Base-by-base conservation (phyloP, 1,140 invertebrate genomes). In the Tigriopus japonicus region DNA sequence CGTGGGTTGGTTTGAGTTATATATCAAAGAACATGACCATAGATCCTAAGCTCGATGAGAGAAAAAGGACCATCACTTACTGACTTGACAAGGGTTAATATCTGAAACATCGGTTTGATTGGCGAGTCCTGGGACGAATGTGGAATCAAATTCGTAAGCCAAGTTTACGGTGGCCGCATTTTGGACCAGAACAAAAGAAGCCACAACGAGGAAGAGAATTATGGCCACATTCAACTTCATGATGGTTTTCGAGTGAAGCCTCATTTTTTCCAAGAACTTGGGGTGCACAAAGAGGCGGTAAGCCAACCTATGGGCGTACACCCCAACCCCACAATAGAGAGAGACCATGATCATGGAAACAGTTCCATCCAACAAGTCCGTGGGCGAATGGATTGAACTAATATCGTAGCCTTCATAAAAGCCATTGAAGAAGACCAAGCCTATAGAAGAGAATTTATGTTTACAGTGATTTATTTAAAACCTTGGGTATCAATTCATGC, bases 341-440 rank as follows among this genome's bases (percentile, higher is more conserved):
- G 21, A 24, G 13, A 53, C 40, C 49, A 61, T 51, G 13, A 61
- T 41, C 14, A 61, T 49, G 24, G 42, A 23, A 1, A 61, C 52
- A 3, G 40, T 53, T 6, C 59, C 59, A 55, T 53, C 52, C 21
- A 60, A 24, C 17, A 54, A n/a, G 42, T 54, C 59, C 54, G 19
- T 60, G 24, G 68, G 66, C 15, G 72, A 69, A 24, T 65, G 64
- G 14, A 66, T 56, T 58, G 69, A 71, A 0, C 65, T 17, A 49
- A 72, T 70, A 62, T 74, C 71, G 66, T 66, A 72, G 0, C 67
- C 66, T 7, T 66, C 67, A 63, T 66, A 70, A 62, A 68, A 67
- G 3, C 65, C 62, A 9, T 68, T 67, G 9, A 35, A 35, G 28
- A 35, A 35, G 28, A 35, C 28, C 28, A 35, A 35, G 28, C 28